These are phyloP conservation scores for Sciurus niger DNA, from an alignment of 2,113 vertebrate species.

Conservation along the genomic window DNA sequence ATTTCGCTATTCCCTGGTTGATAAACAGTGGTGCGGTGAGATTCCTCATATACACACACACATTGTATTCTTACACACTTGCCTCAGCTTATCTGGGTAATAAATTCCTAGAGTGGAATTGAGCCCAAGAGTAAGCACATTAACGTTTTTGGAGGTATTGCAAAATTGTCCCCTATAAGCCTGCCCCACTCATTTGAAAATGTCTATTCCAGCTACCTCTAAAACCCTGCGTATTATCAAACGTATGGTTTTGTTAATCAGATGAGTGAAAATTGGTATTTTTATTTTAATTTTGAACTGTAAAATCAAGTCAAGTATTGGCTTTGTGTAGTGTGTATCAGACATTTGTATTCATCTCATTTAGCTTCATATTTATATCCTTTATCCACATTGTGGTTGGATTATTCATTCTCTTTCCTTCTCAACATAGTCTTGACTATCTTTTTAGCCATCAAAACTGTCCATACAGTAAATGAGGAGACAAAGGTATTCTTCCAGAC, in stretches of 20 bases:
- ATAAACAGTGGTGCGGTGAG: background rate
- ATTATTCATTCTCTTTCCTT: background rate
- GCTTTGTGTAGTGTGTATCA: constrained; percentile 32
- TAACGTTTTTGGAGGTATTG: background rate
- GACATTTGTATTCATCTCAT: background rate
- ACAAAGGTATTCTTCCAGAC: background rate
- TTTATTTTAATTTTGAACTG: constrained; percentile 55
- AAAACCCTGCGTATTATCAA: background rate
- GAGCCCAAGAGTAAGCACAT: background rate
- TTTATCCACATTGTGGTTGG: background rate
- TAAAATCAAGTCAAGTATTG: background rate
- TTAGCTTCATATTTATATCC: background rate
- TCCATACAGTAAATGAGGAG: background rate
- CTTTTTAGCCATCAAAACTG: constrained; percentile 1
- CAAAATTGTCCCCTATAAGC: background rate
- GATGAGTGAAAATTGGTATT: background rate
- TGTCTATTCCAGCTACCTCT: background rate
- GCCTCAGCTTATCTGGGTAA: background rate
- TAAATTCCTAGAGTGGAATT: constrained; percentile 21
- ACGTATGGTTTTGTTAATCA: background rate
- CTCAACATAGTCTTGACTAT: background rate
- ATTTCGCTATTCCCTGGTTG: background rate
- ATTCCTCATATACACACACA: background rate
- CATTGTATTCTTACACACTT: background rate
- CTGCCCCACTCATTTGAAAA: background rate